phyloP scores from a whole-genome alignment of 2,888 invertebrate species.

The Noctuana brunneofusca region DNA sequence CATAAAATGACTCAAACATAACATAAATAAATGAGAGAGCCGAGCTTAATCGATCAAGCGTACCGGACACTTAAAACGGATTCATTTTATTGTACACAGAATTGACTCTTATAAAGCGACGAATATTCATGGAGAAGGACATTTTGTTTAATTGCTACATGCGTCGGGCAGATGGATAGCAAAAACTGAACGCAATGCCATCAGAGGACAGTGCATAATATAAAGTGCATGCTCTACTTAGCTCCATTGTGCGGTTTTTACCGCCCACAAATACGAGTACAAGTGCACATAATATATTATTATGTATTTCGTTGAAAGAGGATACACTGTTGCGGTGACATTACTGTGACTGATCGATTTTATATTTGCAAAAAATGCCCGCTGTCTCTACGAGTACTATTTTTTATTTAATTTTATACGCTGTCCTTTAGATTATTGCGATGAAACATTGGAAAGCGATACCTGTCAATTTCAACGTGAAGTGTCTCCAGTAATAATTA shows the following conservation, averaged over 20 bases:
- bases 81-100: conserved; percentile 31
- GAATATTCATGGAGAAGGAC: conserved; percentile 52
- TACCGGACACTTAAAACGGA: conserved; percentile 20
- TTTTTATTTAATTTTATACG: conserved; percentile 22
- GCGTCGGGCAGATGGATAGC: conserved; percentile 42
- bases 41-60: conserved; percentile 39
- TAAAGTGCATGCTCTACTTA: conserved; percentile 5
- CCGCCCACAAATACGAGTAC: conserved; percentile 24
- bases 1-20: conserved; percentile 36
- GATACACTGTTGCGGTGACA: conserved; percentile 30
- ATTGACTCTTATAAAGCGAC: conserved; percentile 42
- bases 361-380: conserved; percentile 24
- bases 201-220: conserved; percentile 12
- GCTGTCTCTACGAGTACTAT: conserved; percentile 3
- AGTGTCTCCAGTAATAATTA: neutral
- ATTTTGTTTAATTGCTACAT: conserved; percentile 57
- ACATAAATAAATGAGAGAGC: conserved; percentile 37
- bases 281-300: no score
- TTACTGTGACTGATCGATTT: conserved; percentile 31
- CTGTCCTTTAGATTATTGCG: conserved; percentile 11
- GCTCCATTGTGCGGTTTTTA: conserved; percentile 18
- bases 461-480: neutral
- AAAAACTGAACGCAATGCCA: conserved; percentile 41
- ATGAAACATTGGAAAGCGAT: neutral
- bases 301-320: conserved; percentile 29